These are phyloP conservation scores for Reinhardtius hippoglossoides DNA, from an alignment of 2,113 vertebrate species.

Conservation along the genomic window DNA sequence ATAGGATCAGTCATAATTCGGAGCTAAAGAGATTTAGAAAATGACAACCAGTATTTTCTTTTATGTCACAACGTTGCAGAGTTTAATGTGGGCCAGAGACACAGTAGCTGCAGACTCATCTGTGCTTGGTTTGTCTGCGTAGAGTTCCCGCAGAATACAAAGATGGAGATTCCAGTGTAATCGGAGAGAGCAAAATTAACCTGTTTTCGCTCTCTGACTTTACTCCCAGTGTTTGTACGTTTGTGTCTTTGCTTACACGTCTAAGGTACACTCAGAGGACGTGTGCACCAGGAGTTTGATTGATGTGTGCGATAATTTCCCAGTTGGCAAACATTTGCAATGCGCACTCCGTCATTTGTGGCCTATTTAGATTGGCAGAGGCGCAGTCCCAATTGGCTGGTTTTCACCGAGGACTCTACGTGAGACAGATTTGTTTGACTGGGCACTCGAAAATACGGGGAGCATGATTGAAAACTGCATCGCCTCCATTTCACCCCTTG, in stretches of 20 bases:
- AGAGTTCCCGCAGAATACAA: conserved; percentile 33
- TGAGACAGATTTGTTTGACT: conserved; percentile 77
- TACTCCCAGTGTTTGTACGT: conserved; percentile 43
- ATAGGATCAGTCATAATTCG: conserved; percentile 36
- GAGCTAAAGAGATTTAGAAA: conserved; percentile 28
- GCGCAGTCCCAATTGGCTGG: conserved; percentile 66
- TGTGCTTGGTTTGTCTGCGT: conserved; percentile 42
- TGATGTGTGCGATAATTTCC: conserved; percentile 67
- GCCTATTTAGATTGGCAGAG: conserved; percentile 76
- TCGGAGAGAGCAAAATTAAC: conserved; percentile 26
- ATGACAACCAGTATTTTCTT: conserved; percentile 42
- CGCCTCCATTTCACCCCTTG: conserved; percentile 56
- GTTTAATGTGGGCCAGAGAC: conserved; percentile 33
- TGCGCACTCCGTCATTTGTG: conserved; percentile 64
- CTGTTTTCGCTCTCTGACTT: conserved; percentile 23
- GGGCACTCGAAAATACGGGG: conserved; percentile 58
- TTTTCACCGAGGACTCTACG: conserved; percentile 53
- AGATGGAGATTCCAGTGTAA: conserved; percentile 39
- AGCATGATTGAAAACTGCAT: conserved; percentile 67
- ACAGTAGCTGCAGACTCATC: conserved; percentile 32
- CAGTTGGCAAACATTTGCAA: conserved; percentile 68
- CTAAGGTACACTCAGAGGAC: conserved; percentile 38
- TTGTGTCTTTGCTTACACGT: conserved; percentile 54
- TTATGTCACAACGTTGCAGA: conserved; percentile 12
- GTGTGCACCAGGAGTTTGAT: conserved; percentile 52